Evolutionary conservation across 2,888 invertebrate species (phyloP), one percentile per base, ranked within the genome.

Genomic region (Lissonota sp.): DNA sequence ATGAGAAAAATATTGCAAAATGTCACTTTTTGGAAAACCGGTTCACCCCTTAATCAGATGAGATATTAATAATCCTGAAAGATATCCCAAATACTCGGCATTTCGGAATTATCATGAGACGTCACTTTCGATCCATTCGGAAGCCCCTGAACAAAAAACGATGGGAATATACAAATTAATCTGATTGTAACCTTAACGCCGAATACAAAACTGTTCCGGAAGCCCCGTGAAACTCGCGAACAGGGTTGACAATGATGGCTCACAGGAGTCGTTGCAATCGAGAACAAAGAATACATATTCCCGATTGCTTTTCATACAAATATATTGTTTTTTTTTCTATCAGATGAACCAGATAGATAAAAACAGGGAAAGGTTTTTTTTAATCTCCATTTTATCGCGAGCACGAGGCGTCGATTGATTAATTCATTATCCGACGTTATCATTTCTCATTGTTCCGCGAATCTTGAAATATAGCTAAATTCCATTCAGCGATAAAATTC

Each of bases 271-370:
- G 6, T 10, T 63, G 58, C 58, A 44, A 7, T 42, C 26, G 51
- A 3, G 75, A 69, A 67, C 67, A 75, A 67, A 60, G 67, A n/a
- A 66, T 49, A 49, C 67, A 42, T 62, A 53, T 75, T 67, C 14
- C 58, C 58, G 53, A 75, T 62, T 75, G 69, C 49, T 60, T 8
- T 12, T 12, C 37, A 49, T 51, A 10, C 42, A 4, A 42, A 8
- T 49, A 8, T 46, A 6, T 46, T 40, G n/a, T 14, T n/a, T 57
- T 70, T 70, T 53, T 57, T 26, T 37, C 57, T 57, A 72, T 64
- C 73, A 46, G 63, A 64, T 73, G 57, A 64, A 42, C 64, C 64
- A 64, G 26, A 73, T 64, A 73, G 73, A 73, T 73, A 64, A 14
- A 44, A 37, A 46, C 6, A 5, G 16, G 42, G 16, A 62, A 53